Evolutionary conservation across 2,113 vertebrate species (phyloP).

Genomic region (Antennarius striatus): DNA sequence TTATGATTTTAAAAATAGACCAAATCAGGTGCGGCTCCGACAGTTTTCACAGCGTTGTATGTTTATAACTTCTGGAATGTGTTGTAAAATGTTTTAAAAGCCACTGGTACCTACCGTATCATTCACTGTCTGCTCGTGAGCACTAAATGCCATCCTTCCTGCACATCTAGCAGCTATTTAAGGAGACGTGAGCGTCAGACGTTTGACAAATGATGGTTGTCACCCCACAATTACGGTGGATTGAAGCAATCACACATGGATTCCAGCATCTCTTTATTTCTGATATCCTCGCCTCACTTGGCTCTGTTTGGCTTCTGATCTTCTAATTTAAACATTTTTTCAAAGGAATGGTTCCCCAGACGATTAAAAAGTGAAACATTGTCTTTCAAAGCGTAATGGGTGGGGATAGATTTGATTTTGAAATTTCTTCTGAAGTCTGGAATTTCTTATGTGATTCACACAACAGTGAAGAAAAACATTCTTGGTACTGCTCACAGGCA

Average conservation of each 20-base stretch:
- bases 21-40: neutral
- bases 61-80: neutral
- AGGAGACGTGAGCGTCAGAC: constrained; percentile 4
- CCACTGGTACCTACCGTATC: neutral
- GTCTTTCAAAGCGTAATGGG: neutral
- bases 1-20: neutral
- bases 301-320: neutral
- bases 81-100: neutral
- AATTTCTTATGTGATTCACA: neutral
- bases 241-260: neutral
- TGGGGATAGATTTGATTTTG: neutral
- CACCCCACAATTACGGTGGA: neutral
- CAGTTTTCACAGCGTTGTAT: neutral
- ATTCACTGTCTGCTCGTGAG: neutral
- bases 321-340: neutral
- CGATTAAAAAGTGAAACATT: neutral
- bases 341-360: neutral
- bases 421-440: constrained; percentile 12
- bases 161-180: neutral
- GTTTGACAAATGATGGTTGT: constrained; percentile 21
- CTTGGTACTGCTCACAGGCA: no score
- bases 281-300: neutral
- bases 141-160: neutral
- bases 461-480: neutral
- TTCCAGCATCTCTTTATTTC: neutral